Base-by-base conservation (phyloP, 2,113 vertebrate species). In the Apodemus sylvaticus region DNA sequence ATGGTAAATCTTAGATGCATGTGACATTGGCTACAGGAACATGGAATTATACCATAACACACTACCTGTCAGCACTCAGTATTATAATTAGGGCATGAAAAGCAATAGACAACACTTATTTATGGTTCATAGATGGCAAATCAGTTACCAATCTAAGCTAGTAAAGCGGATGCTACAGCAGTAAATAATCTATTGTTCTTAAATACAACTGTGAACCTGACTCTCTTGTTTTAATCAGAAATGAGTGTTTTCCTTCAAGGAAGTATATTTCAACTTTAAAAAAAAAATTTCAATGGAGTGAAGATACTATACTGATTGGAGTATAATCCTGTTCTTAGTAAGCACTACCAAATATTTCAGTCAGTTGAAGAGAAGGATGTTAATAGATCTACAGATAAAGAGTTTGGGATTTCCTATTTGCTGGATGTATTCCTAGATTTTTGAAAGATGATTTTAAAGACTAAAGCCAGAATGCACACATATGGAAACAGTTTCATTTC, bases 1-100 rank as follows among this genome's bases (percentile, higher is more conserved):
- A 96, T 85, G 86, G 98, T 31, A 98, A 91, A 86, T 76, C 34
- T 96, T 89, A 96, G 78, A 86, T 77, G 93, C 62, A 92, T 34
- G 92, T 85, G 58, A 85, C 17, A 9, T 13, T 48, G 1, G 34
- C 34, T 8, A 73, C 10, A 81, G 26, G 24, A 85, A 85, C 64
- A 93, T 36, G 4, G 11, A 79, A 71, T 64, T 85, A 17, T 68
- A 93, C 62, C 0, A 90, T 2, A 93, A 87, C 10, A 48, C 42
- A 86, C 29, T 64, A 48, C 11, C 39, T 5, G 29, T 89, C 3
- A 55, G 4, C 7, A 3, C 7, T 94, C 86, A 31, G 51, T 36
- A 83, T 79, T 91, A 73, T 81, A 86, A 96, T 83, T 70, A 51
- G 70, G 19, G n/a, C 22, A 70, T 24, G 62, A 78, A 93, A 90